A percentile compares a stretch with the other conserved stretches of the same genome.
These are phyloP conservation scores for Triplophysa siluroides DNA, from an alignment of 2,113 vertebrate genomes.

Conservation along the genomic window DNA sequence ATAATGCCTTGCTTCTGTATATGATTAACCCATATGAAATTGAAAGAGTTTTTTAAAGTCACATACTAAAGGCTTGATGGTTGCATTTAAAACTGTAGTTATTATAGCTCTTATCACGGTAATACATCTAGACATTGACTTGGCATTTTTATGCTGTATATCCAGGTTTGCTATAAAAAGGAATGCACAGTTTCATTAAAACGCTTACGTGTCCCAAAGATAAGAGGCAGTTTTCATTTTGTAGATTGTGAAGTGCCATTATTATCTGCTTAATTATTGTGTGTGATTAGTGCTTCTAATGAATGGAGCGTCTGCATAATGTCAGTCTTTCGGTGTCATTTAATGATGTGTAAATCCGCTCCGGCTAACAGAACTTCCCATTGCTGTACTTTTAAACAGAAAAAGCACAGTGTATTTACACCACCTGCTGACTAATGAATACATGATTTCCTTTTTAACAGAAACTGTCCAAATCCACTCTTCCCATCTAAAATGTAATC, in stretches of 20 bases:
- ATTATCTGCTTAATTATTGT: constrained; percentile 76
- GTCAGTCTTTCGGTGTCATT: constrained; percentile 59
- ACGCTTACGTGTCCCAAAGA: constrained; percentile 67
- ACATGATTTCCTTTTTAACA: constrained; percentile 7
- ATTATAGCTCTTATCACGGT: constrained; percentile 49
- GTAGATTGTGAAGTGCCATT: constrained; percentile 68
- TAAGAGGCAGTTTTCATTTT: constrained; percentile 68
- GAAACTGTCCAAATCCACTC: neutral
- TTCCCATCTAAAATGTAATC: neutral
- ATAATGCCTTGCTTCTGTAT: too few species aligned
- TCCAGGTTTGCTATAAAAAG: constrained; percentile 59
- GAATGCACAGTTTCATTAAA: constrained; percentile 71
- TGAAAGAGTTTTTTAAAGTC: neutral
- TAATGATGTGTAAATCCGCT: constrained; percentile 56
- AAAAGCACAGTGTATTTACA: neutral
- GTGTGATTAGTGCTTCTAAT: constrained; percentile 69
- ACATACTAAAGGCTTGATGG: neutral
- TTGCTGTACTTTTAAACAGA: constrained; percentile 14
- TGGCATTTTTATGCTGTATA: constrained; percentile 54
- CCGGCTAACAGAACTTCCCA: constrained; percentile 44
- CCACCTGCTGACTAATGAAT: constrained; percentile 10
- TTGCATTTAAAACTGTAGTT: constrained; percentile 9
- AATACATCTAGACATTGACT: constrained; percentile 52
- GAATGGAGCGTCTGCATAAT: constrained; percentile 67
- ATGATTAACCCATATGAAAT: too few species aligned